These are phyloP conservation scores for Aradus depressus DNA, from an alignment of 2,888 invertebrate genomes.

Conservation along the genomic window DNA sequence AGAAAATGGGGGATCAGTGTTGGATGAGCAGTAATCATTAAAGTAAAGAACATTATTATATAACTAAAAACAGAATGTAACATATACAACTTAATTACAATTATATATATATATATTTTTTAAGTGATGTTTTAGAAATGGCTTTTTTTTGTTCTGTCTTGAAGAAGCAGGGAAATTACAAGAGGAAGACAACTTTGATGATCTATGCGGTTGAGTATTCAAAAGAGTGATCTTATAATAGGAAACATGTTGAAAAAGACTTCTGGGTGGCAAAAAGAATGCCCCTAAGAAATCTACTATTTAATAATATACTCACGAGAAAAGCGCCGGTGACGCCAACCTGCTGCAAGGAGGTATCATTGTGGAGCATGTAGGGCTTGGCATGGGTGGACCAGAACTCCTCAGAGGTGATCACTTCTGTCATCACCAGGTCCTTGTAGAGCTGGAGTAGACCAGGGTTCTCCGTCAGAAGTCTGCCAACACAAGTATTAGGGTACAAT, in stretches of 20 bases:
- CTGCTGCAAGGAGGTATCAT: conserved; percentile 64
- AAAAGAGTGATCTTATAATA: not conserved
- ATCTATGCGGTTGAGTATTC: not conserved
- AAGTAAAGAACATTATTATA: too few relatives aligned
- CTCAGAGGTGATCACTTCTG: conserved; percentile 88
- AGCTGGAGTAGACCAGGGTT: conserved; percentile 85
- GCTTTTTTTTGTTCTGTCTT: too few relatives aligned
- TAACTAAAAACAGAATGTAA: too few relatives aligned
- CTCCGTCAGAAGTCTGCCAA: conserved; percentile 63
- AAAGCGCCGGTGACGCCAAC: conserved; percentile 66
- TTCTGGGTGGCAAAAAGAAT: not conserved
- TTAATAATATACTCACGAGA: conserved; percentile 38
- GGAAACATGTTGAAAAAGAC: not conserved
- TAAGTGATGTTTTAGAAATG: too few relatives aligned
- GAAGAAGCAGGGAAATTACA: not conserved
- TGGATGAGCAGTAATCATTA: too few relatives aligned
- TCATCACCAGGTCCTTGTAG: conserved; percentile 93
- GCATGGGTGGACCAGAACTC: conserved; percentile 96
- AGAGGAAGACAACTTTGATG: not conserved
- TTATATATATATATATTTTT: too few relatives aligned
- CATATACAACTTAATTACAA: too few relatives aligned
- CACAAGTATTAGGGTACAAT: not conserved
- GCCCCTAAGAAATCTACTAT: not conserved
- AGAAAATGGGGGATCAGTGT: too few relatives aligned
- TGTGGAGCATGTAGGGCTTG: conserved; percentile 54